Base-by-base conservation (phyloP, 35 echinoderm and acorn worm genomes). In the Eucidaris tribuloides region DNA sequence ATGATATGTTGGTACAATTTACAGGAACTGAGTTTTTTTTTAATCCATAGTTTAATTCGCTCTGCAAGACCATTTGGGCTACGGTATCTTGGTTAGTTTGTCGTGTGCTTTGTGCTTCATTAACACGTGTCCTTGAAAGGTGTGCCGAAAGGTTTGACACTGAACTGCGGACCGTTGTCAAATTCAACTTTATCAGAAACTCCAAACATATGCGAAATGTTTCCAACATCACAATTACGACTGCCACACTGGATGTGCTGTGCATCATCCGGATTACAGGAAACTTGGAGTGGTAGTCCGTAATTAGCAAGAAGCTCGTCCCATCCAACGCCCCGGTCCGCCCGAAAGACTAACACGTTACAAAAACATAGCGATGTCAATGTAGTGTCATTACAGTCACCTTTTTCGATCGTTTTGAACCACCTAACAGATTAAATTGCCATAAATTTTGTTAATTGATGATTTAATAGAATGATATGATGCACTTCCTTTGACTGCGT, bases 271-370 rank as follows among this genome's bases (percentile, higher is more conserved):
- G 49, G 6, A 89, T 74, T 33, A 93, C 80, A 46, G 84, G 85
- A 33, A 45, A 89, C 77, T 85, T 94, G 15, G 86, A 89, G 43
- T 93, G 82, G 42, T 93, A 88, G 38, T 93, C 90, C 0, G 77
- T 86, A 13, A 92, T 58, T 40, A 92, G 30, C 1, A 92, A 45
- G 58, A 34, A 87, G 63, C 81, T 27, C 2, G 62, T 71, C 30
- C 64, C 42, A 18, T 81, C 77, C 6, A 87, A 30, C 14, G n/a
- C n/a, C n/a, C n/a, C n/a, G n/a, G n/a, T n/a, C n/a, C n/a, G n/a
- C n/a, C n/a, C n/a, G n/a, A n/a, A n/a, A n/a, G n/a, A n/a, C n/a
- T n/a, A n/a, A n/a, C n/a, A n/a, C n/a, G n/a, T n/a, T n/a, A n/a
- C n/a, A n/a, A n/a, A n/a, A n/a, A n/a, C n/a, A n/a, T n/a, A n/a